These are phyloP conservation scores for Stictonetta naevosa DNA, from an alignment of 2,113 vertebrate genomes.

Conservation along the genomic window DNA sequence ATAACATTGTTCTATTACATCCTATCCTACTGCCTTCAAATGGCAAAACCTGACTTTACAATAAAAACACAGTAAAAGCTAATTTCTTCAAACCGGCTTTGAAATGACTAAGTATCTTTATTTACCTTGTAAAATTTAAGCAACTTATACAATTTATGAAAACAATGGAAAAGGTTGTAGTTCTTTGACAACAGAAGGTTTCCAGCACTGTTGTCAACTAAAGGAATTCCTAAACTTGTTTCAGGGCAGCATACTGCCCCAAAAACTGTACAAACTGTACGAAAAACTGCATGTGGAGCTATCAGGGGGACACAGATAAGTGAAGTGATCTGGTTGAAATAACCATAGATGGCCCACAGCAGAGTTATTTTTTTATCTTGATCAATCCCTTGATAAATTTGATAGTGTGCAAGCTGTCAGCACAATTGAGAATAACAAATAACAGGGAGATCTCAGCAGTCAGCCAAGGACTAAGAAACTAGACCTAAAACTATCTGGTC, in stretches of 20 bases:
- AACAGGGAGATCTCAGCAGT: neutral
- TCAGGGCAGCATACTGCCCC: neutral
- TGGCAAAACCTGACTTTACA: neutral
- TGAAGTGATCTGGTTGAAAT: neutral
- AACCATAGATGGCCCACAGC: neutral
- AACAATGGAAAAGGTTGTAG: neutral
- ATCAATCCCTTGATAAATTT: neutral
- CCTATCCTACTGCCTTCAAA: neutral
- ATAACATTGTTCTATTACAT: neutral
- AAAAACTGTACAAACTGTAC: neutral
- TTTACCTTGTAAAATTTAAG: neutral
- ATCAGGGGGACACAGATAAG: neutral
- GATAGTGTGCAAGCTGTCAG: neutral
- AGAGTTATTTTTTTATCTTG: neutral
- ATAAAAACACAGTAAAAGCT: neutral
- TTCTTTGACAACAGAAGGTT: neutral
- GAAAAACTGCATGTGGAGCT: neutral
- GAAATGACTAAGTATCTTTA: neutral
- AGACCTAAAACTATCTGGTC: neutral
- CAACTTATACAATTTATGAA: neutral
- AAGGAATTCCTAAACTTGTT: neutral
- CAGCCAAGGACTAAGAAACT: neutral
- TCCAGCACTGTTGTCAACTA: neutral
- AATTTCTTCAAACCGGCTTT: neutral
- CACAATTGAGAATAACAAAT: constrained; percentile 17